Percentiles rank a stretch among this genome's conserved stretches.
These are phyloP conservation scores for Peucedramus taeniatus DNA, from an alignment of 2,113 vertebrate genomes.

Conservation along the genomic window DNA sequence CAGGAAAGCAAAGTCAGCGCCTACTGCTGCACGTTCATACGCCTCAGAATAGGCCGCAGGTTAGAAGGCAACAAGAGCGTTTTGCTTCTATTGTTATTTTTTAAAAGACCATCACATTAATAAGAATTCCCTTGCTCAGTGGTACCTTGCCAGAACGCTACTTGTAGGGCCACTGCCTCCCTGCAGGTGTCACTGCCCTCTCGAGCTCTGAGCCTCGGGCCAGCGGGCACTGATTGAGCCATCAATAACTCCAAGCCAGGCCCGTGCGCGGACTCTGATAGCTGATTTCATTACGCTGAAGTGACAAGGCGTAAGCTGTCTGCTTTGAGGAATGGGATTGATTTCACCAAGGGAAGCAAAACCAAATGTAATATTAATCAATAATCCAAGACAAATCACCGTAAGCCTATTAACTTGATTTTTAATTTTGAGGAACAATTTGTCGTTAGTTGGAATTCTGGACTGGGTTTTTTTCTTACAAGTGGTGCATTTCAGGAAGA, in stretches of 20 bases:
- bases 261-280: background rate
- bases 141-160: background rate
- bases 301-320: background rate
- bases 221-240: background rate
- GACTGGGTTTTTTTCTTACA: background rate
- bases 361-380: constrained; percentile 28
- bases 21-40: background rate
- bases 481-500: constrained; percentile 7
- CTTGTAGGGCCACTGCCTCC: background rate
- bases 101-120: background rate
- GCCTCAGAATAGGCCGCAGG: background rate
- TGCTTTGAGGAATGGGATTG: constrained; percentile 4
- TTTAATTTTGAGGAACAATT: constrained; percentile 9
- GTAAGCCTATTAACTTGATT: background rate
- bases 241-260: background rate
- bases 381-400: constrained; percentile 30
- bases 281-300: background rate
- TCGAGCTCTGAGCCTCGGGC: background rate
- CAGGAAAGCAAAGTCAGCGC: background rate
- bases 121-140: background rate
- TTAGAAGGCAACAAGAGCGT: background rate
- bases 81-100: background rate
- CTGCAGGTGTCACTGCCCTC: background rate
- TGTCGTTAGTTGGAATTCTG: constrained; percentile 25
- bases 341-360: constrained; percentile 41